A percentile compares a stretch with the other conserved stretches of the same genome.
These are phyloP conservation scores for Bombycilla garrulus DNA, from an alignment of 2,113 vertebrate genomes.

Conservation along the genomic window DNA sequence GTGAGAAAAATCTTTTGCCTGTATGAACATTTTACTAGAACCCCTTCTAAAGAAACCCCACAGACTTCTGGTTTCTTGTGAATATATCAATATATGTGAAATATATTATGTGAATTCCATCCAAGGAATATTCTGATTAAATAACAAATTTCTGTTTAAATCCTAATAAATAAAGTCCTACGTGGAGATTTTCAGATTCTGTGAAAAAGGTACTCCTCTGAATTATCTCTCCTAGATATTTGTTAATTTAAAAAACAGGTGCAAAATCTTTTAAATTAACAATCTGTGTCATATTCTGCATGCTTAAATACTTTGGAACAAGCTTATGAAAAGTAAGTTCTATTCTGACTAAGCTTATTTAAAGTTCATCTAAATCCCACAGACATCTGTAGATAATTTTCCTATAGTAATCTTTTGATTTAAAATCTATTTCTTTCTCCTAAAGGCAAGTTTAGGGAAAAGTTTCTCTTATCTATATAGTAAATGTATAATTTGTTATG, in stretches of 20 bases:
- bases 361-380: not conserved
- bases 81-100: not conserved
- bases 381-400: not conserved
- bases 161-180: not conserved
- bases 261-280: not conserved
- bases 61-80: not conserved
- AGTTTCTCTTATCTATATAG: not conserved
- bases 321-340: not conserved
- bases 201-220: not conserved
- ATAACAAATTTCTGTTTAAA: not conserved
- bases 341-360: not conserved
- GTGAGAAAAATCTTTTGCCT: not conserved
- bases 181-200: not conserved
- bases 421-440: not conserved
- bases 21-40: not conserved
- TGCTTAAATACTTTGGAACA: not conserved
- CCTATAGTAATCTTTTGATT: not conserved
- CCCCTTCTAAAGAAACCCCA: accelerated
- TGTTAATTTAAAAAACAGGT: not conserved
- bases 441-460: not conserved
- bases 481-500: not conserved
- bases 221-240: not conserved
- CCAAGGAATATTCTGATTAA: not conserved
- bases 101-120: not conserved
- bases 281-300: not conserved